Conservation (phyloP, 2,888 invertebrate genomes). For the Criorhina ranunculi region DNA sequence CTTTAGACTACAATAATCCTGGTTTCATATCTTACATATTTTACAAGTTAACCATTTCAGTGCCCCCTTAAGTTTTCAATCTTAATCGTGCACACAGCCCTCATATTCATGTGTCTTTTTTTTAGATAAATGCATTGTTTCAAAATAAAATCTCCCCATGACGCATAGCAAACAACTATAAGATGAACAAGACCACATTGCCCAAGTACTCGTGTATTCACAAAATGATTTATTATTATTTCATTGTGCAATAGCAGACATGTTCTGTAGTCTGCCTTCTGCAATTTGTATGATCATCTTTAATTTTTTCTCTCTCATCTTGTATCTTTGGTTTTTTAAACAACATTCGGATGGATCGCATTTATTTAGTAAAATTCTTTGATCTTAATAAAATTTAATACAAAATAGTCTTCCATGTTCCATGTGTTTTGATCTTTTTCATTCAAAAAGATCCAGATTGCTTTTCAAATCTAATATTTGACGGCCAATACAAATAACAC, state of each 20-base stretch:
- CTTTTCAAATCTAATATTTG: slow-evolving; percentile 4
- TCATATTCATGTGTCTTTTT: slow-evolving; percentile 7
- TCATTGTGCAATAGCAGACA: slow-evolving; percentile 69
- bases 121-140: slow-evolving; percentile 59
- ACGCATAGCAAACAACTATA: slow-evolving; percentile 60
- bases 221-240: slow-evolving; percentile 60
- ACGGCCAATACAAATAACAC: not conserved
- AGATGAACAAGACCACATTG: slow-evolving; percentile 57
- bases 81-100: not conserved
- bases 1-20: no score
- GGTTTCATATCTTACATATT: no score
- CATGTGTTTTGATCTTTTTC: not conserved
- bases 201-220: slow-evolving; percentile 41
- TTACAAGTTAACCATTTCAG: not conserved
- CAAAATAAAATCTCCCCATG: slow-evolving; percentile 55
- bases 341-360: not conserved
- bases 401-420: not conserved
- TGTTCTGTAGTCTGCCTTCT: slow-evolving; percentile 16
- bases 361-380: not conserved
- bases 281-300: not conserved
- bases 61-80: not conserved
- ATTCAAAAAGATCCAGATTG: not conserved
- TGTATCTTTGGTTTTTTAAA: not conserved
- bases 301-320: no score
- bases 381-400: not conserved